phyloP scores from a whole-genome alignment of 1,140 invertebrate genomes.

The Drosophila tsacasi region DNA sequence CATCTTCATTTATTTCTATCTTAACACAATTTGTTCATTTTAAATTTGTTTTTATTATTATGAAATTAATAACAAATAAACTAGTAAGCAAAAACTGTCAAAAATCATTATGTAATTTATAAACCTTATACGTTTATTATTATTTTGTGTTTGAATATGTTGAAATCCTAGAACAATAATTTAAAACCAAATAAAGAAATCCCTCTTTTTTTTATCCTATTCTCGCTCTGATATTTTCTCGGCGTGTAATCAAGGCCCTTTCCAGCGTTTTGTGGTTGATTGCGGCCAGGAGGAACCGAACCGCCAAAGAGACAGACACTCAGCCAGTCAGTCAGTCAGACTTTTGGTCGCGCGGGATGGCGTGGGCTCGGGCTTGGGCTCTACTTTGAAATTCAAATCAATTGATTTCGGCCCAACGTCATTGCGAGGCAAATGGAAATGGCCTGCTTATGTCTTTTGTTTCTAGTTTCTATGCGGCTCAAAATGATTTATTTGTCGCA shows the following conservation, averaged over 20 bases:
- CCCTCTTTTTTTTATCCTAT: background rate
- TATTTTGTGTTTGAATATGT: too few relatives aligned
- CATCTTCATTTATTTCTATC: too few relatives aligned
- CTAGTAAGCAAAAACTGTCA: background rate
- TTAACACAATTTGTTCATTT: background rate
- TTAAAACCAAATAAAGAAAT: background rate
- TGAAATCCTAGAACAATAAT: background rate
- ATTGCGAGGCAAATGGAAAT: conserved; percentile 81
- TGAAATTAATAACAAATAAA: background rate
- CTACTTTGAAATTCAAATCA: conserved; percentile 82
- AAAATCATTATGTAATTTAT: background rate
- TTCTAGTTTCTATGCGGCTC: conserved; percentile 71
- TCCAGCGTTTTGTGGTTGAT: conserved; percentile 54
- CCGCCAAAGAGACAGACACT: conserved; percentile 11
- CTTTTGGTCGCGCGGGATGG: conserved; percentile 2
- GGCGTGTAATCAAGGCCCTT: conserved; percentile 18
- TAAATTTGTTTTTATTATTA: too few relatives aligned
- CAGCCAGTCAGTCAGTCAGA: conserved; percentile 6
- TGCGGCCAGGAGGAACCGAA: conserved; percentile 36
- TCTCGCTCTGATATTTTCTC: background rate
- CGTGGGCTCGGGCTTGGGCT: conserved; percentile 2
- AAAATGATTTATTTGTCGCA: conserved; percentile 84
- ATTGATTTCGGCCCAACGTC: conserved; percentile 79
- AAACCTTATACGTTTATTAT: too few relatives aligned
- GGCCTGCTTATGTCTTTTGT: conserved; percentile 82